Percentiles rank a stretch among this genome's conserved stretches.
These are phyloP conservation scores for Danio choprae DNA, from an alignment of 2,797 vertebrate genomes.

Conservation along the genomic window DNA sequence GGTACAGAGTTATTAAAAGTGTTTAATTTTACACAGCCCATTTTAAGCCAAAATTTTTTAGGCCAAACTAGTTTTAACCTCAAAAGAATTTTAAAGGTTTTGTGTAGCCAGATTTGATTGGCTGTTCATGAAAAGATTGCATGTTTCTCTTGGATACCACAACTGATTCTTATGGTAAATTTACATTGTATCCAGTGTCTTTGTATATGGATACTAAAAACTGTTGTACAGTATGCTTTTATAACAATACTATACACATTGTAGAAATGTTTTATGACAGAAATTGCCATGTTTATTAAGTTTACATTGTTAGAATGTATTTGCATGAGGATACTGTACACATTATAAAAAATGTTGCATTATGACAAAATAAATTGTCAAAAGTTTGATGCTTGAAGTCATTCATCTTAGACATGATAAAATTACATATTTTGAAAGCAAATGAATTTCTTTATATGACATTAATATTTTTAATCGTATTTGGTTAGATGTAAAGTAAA, in stretches of 20 bases:
- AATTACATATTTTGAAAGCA: too few relatives aligned
- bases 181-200: too few relatives aligned
- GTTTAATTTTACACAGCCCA: slow-evolving; percentile 9
- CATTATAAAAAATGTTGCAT: slow-evolving; percentile 14
- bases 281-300: too few relatives aligned
- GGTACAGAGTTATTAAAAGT: slow-evolving; percentile 1
- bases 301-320: not conserved
- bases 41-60: slow-evolving; percentile 35
- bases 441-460: too few relatives aligned
- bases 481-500: too few relatives aligned
- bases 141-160: slow-evolving; percentile 35
- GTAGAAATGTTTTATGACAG: too few relatives aligned
- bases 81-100: slow-evolving; percentile 20
- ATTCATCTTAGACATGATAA: slow-evolving; percentile 26
- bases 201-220: too few relatives aligned
- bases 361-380: slow-evolving; percentile 17
- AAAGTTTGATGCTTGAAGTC: slow-evolving; percentile 22
- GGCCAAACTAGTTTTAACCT: slow-evolving; percentile 29
- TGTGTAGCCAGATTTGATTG: slow-evolving; percentile 8
- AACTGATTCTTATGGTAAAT: slow-evolving; percentile 37
- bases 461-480: slow-evolving; percentile 6
- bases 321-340: not conserved
- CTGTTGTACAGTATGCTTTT: too few relatives aligned
- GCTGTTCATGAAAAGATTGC: not conserved
- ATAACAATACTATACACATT: too few relatives aligned